Evolutionary conservation across 2,113 vertebrate species (phyloP).

Genomic region (Sturnira hondurensis): DNA sequence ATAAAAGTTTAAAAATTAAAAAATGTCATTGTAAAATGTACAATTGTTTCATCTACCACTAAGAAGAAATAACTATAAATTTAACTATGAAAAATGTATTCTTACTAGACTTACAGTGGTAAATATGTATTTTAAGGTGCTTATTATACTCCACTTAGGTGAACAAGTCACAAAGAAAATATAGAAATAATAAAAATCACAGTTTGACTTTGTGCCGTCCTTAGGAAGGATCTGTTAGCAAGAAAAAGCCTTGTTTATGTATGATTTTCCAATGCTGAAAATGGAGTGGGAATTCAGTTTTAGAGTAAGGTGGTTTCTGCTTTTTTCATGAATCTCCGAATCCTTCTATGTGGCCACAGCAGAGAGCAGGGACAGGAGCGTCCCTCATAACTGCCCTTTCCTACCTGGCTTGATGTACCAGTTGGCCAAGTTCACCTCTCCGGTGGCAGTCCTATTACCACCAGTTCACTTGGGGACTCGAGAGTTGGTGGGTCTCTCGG

Average conservation of each 20-base stretch:
- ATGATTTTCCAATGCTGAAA: neutral
- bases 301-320: neutral
- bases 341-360: neutral
- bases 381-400: neutral
- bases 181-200: neutral
- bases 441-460: neutral
- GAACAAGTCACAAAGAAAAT: constrained; percentile 8
- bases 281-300: neutral
- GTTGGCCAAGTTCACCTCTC: constrained; percentile 5
- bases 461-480: constrained; percentile 27
- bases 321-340: neutral
- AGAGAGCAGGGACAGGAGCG: neutral
- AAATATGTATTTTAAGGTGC: neutral
- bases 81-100: neutral
- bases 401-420: neutral
- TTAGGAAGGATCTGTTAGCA: neutral
- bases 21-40: neutral
- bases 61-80: neutral
- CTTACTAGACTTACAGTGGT: neutral
- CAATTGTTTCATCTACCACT: neutral
- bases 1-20: neutral
- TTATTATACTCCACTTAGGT: neutral
- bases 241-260: neutral
- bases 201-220: neutral
- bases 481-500: neutral